A percentile compares a stretch with the other conserved stretches of the same genome.
phyloP scores from a whole-genome alignment of 2,888 invertebrate genomes.

The Cephonodes hylas region DNA sequence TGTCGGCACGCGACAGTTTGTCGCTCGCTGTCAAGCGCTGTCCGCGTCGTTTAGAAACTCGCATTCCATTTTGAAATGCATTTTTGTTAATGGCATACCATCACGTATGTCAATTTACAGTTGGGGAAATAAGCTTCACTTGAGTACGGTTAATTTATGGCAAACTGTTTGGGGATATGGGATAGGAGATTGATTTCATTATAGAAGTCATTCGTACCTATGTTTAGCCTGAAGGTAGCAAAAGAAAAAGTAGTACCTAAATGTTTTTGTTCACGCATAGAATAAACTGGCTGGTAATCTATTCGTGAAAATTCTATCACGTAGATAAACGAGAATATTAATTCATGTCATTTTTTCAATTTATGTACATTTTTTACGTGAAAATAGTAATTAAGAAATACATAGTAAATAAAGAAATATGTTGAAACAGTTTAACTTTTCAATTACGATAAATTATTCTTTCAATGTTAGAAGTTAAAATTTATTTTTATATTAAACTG shows the following conservation, averaged over 20 bases:
- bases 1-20: slow-evolving; percentile 50
- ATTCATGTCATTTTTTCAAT: no score
- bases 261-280: no score
- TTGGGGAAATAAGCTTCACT: neutral
- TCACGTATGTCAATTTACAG: neutral
- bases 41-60: neutral
- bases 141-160: neutral
- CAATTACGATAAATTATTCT: neutral
- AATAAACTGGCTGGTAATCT: no score
- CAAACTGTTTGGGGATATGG: neutral
- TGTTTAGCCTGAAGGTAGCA: no score
- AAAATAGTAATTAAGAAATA: no score
- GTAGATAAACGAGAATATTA: no score
- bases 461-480: neutral
- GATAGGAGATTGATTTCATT: neutral
- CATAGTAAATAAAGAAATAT: no score
- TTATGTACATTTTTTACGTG: no score
- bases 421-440: neutral
- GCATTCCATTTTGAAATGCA: neutral
- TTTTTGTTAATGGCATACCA: neutral
- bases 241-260: no score
- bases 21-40: slow-evolving; percentile 1
- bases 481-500: slow-evolving; percentile 1
- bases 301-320: no score
- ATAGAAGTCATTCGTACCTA: no score